Percentiles rank a stretch among this genome's conserved stretches.
phyloP scores from a whole-genome alignment of 2,113 vertebrate genomes.

The Mastomys coucha region DNA sequence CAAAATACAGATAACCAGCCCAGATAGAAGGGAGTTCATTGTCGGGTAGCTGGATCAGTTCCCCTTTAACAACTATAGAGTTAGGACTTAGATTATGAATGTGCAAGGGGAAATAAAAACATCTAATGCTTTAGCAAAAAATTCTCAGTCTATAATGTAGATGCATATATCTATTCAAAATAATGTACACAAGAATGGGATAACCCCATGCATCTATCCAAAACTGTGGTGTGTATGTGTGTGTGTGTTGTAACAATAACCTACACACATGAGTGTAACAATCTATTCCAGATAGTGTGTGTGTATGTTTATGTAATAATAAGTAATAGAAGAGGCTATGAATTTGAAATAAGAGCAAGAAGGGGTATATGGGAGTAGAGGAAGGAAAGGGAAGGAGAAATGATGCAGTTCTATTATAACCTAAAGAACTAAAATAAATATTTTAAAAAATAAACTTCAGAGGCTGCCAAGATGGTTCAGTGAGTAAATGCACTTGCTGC shows the following conservation, averaged over 20 bases:
- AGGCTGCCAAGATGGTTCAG: not conserved
- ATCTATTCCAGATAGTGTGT: not conserved
- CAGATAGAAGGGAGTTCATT: constrained; percentile 1
- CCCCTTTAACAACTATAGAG: not conserved
- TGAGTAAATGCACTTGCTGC: not conserved
- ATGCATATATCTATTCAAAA: not conserved
- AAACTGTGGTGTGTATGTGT: not conserved
- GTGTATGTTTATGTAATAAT: not conserved
- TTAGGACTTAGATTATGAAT: constrained; percentile 24
- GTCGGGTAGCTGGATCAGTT: constrained; percentile 55
- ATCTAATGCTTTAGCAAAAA: not conserved
- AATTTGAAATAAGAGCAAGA: not conserved
- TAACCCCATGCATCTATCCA: not conserved
- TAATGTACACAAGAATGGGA: not conserved
- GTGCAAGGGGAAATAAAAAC: not conserved
- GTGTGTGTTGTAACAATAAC: too few species aligned
- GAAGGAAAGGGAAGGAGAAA: not conserved
- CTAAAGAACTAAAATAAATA: not conserved
- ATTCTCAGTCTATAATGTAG: constrained; percentile 4
- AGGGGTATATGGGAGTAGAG: not conserved
- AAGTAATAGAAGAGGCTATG: not conserved
- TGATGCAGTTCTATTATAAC: not conserved
- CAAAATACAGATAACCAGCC: constrained; percentile 55
- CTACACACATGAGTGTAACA: too few species aligned
- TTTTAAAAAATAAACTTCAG: not conserved